Conservation (phyloP, 2,113 vertebrate genomes). For the Cathartes aura region DNA sequence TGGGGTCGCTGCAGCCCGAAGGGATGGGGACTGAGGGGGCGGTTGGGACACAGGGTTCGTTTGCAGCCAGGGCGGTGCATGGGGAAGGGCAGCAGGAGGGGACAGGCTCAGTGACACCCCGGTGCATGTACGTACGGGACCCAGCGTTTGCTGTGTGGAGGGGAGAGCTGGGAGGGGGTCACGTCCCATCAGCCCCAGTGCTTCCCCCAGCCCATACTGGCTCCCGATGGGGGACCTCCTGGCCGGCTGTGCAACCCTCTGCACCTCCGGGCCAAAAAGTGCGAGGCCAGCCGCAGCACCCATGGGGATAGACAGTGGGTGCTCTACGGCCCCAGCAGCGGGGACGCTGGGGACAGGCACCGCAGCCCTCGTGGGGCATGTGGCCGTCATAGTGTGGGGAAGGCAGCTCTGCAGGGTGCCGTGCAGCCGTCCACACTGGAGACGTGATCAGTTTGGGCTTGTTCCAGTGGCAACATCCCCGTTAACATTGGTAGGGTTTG, state of each 20-base stretch:
- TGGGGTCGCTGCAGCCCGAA: neutral
- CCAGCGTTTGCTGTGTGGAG: neutral
- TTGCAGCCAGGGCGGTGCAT: fast-evolving
- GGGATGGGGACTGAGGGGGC: fast-evolving
- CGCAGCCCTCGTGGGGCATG: fast-evolving
- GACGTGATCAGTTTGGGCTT: neutral
- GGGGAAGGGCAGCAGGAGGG: neutral
- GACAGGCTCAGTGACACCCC: neutral
- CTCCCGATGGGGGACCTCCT: neutral
- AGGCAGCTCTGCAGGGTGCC: neutral
- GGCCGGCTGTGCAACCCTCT: fast-evolving
- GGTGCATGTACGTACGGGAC: fast-evolving
- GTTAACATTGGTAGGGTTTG: neutral
- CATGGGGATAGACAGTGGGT: neutral
- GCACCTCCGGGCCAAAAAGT: neutral
- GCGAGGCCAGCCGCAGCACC: neutral
- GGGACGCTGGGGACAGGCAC: neutral
- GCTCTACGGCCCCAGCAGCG: neutral
- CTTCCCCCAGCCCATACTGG: neutral
- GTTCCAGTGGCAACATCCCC: neutral
- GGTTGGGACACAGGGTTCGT: fast-evolving
- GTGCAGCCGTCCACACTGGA: fast-evolving
- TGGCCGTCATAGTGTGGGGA: neutral
- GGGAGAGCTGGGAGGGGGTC: neutral
- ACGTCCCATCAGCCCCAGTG: neutral